A percentile compares a stretch with the other conserved stretches of the same genome.
These are phyloP conservation scores for Drosophila cognata DNA, from an alignment of 2,888 invertebrate species.

Conservation along the genomic window DNA sequence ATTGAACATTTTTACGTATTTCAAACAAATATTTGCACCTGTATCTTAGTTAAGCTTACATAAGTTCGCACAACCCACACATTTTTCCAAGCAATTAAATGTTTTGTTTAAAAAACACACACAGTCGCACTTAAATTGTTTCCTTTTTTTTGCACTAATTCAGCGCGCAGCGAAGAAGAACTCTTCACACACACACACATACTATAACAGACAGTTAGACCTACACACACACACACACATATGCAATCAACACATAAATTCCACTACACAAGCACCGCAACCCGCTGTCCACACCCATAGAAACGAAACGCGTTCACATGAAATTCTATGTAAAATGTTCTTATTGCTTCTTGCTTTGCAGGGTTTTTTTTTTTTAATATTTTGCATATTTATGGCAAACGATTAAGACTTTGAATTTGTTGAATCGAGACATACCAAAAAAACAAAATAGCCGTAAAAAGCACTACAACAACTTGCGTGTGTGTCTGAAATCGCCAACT, in stretches of 20 bases:
- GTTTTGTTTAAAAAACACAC: conserved; percentile 59
- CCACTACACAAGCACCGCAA: conserved; percentile 60
- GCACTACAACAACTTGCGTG: conserved; percentile 71
- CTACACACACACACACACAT: conserved; percentile 23
- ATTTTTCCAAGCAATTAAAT: conserved; percentile 39
- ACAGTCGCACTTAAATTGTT: conserved; percentile 56
- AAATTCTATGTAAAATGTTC: conserved; percentile 56
- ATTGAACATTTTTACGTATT: conserved; percentile 65
- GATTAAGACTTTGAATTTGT: conserved; percentile 23
- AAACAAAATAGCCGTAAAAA: conserved; percentile 80
- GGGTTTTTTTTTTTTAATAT: background rate
- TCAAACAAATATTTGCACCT: conserved; percentile 68
- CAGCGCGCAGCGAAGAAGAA: conserved; percentile 66
- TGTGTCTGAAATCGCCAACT: conserved; percentile 72
- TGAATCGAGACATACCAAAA: conserved; percentile 64
- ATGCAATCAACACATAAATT: conserved; percentile 44
- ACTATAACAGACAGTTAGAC: conserved; percentile 28
- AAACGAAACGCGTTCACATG: conserved; percentile 58
- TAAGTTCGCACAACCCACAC: conserved; percentile 56
- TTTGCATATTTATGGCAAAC: conserved; percentile 7
- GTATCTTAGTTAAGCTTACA: conserved; percentile 59
- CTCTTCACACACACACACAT: conserved; percentile 61
- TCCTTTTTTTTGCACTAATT: conserved; percentile 74
- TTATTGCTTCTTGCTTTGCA: conserved; percentile 41
- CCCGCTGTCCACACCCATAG: conserved; percentile 43